Conservation (phyloP, 2,888 invertebrate species). For the Aphodius granarius region DNA sequence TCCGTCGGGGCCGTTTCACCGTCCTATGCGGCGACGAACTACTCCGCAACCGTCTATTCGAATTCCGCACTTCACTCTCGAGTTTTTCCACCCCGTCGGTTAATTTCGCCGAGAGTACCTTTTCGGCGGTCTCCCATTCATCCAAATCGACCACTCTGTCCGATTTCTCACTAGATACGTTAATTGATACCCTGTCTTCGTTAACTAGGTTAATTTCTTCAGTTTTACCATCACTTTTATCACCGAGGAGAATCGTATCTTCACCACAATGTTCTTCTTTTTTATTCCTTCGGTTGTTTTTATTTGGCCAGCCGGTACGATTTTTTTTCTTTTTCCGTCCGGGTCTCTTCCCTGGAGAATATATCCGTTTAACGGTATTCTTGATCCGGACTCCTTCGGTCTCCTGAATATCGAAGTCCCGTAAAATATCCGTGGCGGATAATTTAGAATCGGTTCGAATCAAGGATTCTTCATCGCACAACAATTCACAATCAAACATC, state of each 20-base stretch:
- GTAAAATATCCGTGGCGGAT: conserved; percentile 45
- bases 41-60: conserved; percentile 36
- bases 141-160: conserved; percentile 39
- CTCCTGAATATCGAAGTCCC: conserved; percentile 50
- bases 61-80: conserved; percentile 50
- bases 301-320: conserved; percentile 79
- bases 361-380: conserved; percentile 8
- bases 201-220: conserved; percentile 19
- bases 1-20: conserved; percentile 35
- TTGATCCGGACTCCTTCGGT: conserved; percentile 21
- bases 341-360: conserved; percentile 44
- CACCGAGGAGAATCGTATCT: conserved; percentile 39
- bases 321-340: conserved; percentile 61
- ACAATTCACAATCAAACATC: conserved; percentile 28
- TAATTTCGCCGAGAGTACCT: conserved; percentile 45
- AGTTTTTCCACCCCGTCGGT: conserved; percentile 61
- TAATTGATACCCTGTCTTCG: conserved; percentile 24
- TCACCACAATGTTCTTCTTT: conserved; percentile 28
- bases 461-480: conserved; percentile 16
- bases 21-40: conserved; percentile 38
- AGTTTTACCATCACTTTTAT: conserved; percentile 15
- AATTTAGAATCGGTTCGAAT: conserved; percentile 17
- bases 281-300: conserved; percentile 50
- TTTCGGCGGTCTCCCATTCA: conserved; percentile 44
- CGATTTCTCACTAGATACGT: conserved; percentile 33